A percentile compares a stretch with the other conserved stretches of the same genome.
Conservation (phyloP, 2,113 vertebrate species). For the Amblyornis subalaris region DNA sequence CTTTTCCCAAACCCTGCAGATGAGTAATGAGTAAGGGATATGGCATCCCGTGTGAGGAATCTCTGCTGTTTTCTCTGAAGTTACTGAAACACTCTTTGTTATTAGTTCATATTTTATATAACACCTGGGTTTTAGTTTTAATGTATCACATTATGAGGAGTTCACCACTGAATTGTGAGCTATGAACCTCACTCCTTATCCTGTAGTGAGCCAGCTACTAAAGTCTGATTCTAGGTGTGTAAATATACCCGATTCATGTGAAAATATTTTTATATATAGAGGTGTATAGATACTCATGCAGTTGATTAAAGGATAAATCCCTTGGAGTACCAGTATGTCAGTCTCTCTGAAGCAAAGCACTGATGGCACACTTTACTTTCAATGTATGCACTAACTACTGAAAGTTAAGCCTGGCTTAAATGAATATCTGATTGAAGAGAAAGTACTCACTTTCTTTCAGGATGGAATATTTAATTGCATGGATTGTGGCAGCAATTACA, state of each 20-base stretch:
- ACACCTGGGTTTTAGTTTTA: neutral
- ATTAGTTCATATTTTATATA: neutral
- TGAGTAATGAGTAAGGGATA: neutral
- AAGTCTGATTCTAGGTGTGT: neutral
- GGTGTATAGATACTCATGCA: no score
- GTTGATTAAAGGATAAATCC: neutral
- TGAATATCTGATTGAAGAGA: neutral
- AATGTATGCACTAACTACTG: neutral
- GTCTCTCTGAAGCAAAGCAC: neutral
- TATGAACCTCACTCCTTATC: neutral
- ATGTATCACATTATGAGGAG: neutral
- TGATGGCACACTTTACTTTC: neutral
- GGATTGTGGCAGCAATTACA: neutral
- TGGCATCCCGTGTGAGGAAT: neutral
- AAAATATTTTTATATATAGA: neutral
- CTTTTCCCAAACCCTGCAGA: neutral
- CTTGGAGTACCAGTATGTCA: neutral
- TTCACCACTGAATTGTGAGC: neutral
- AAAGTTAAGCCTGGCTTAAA: neutral
- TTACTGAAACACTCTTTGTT: neutral
- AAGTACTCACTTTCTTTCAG: neutral
- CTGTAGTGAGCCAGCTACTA: neutral
- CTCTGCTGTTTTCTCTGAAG: neutral
- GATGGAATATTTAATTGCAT: neutral
- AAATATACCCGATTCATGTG: neutral